A percentile compares a stretch with the other conserved stretches of the same genome.
Evolutionary conservation across 2,113 vertebrate species (phyloP).

Genomic region (Toxotes jaculatrix): DNA sequence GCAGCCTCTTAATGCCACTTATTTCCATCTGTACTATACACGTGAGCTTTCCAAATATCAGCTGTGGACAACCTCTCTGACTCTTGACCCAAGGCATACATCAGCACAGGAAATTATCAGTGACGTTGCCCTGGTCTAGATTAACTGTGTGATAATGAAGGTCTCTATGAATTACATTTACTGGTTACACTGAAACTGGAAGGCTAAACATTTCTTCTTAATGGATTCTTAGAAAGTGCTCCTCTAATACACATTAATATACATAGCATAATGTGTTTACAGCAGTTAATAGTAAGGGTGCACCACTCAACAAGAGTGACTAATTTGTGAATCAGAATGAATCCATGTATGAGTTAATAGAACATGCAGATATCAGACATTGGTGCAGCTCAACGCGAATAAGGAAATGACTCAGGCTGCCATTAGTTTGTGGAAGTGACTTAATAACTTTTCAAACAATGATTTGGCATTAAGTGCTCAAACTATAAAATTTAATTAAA

Average conservation of each 20-base stretch:
- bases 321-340: neutral
- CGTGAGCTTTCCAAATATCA: conserved; percentile 31
- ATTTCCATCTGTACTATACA: conserved; percentile 15
- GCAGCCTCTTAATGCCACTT: conserved; percentile 15
- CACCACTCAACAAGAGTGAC: neutral
- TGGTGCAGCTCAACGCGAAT: neutral
- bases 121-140: neutral
- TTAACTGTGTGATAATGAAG: conserved; percentile 8
- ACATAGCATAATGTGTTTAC: neutral
- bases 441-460: neutral
- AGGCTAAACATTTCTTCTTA: neutral
- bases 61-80: neutral
- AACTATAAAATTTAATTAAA: neutral
- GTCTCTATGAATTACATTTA: conserved; percentile 4
- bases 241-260: neutral
- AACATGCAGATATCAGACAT: conserved; percentile 6
- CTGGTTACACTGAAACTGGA: neutral
- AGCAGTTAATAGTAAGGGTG: neutral
- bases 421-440: neutral
- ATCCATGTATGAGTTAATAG: neutral
- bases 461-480: neutral
- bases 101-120: conserved; percentile 44
- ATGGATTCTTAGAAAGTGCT: neutral
- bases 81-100: conserved; percentile 5
- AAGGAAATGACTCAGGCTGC: neutral